phyloP scores from a whole-genome alignment of 2,113 vertebrate species.

The Coptodon rendalli region DNA sequence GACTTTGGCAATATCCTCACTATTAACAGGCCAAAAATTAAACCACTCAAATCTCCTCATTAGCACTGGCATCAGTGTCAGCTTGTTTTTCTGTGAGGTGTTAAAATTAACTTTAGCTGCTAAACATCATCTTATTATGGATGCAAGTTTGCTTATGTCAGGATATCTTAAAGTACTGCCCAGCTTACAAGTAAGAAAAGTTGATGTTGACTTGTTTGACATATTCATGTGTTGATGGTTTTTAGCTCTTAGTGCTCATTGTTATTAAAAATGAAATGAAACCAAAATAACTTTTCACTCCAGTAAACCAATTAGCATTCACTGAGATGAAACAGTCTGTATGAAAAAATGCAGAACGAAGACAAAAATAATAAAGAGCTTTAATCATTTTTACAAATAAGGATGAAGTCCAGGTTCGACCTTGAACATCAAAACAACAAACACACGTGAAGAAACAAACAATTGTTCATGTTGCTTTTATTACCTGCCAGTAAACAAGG shows the following conservation, averaged over 20 bases:
- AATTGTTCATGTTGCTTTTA: neutral
- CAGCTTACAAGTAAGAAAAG: neutral
- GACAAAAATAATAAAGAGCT: neutral
- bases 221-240: neutral
- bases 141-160: neutral
- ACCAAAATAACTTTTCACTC: neutral
- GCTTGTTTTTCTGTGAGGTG: neutral
- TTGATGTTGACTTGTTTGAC: neutral
- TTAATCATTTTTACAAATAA: conserved; percentile 31
- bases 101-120: neutral
- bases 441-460: neutral
- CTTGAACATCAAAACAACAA: conserved; percentile 31
- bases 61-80: neutral
- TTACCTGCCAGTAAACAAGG: conserved; percentile 20
- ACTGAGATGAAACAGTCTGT: neutral
- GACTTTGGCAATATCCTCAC: neutral
- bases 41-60: neutral
- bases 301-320: neutral
- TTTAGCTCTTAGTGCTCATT: neutral
- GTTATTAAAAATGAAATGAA: neutral
- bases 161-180: neutral
- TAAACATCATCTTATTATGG: neutral
- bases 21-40: neutral
- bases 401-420: neutral
- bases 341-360: neutral